Base-by-base conservation (phyloP, 1,140 invertebrate species). In the Oryzaephilus surinamensis region DNA sequence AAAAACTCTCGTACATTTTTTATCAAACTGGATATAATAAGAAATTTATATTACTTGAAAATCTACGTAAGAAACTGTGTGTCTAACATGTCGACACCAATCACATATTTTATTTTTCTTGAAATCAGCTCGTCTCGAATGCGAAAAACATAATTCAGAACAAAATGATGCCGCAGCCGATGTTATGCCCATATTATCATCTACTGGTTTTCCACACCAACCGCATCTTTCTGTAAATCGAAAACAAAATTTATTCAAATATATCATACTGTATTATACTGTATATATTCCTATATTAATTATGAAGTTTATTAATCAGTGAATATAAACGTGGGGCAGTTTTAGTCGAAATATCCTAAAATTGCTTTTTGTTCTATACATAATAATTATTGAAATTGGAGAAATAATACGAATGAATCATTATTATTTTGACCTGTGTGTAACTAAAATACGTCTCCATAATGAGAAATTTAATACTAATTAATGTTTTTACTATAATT, bases 101-200 rank as follows among this genome's bases (percentile, higher is more conserved):
- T 93, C 87, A 58, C 88, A 93, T n/a, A 84, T 84, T 62, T 89
- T 89, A 39, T 85, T 86, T 49, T 83, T 79, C 61, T 92, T 92
- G 62, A 91, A 91, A 42, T 82, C 86, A 0, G 88, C 87, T 27
- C 87, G 66, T 31, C 87, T 67, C 10, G 84, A 89, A 55, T 89
- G 86, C 6, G 82, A 81, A 64, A 92, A 92, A 64, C 89, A 94
- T 14, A 86, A 65, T 58, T 93, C 87, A 2, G 84, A 89, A 57
- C 88, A 92, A 56, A 86, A 88, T 1, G 71, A 67, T 4, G 73
- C 69, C 1, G 72, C 69, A 21, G 65, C 61, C 5, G 70, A 69
- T 19, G 73, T 71, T 7, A 58, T n/a, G n/a, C 39, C 49, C 12
- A 39, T 47, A 11, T 32, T 50, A 30, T 58, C 57, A n/a, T 60